These are phyloP conservation scores for Tipula vernalis DNA, from an alignment of 2,888 invertebrate species.

Conservation along the genomic window DNA sequence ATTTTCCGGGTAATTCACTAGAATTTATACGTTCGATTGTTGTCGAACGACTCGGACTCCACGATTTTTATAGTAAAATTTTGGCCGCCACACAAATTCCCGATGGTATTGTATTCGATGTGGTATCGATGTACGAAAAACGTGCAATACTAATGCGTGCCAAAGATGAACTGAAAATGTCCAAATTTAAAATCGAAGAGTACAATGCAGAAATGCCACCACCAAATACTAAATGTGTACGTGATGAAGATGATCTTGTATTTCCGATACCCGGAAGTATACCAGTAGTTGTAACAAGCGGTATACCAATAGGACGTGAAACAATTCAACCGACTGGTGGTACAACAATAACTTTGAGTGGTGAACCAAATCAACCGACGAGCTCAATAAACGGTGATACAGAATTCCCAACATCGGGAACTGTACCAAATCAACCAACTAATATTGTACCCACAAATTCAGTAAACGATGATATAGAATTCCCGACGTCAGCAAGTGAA, in stretches of 20 bases:
- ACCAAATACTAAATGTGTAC: neutral
- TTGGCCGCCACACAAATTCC: neutral
- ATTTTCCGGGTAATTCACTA: neutral
- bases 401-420: too few relatives aligned
- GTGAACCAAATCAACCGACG: too few relatives aligned
- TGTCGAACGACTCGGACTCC: neutral
- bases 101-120: neutral
- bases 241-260: neutral
- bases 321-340: neutral
- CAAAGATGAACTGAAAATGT: neutral
- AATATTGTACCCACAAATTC: too few relatives aligned
- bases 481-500: neutral
- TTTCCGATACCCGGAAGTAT: neutral
- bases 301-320: neutral
- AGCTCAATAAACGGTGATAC: too few relatives aligned
- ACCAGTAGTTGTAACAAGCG: neutral
- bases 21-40: constrained; percentile 1
- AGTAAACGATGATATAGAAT: neutral
- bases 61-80: neutral
- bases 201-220: neutral
- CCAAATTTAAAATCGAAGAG: neutral
- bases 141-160: neutral
- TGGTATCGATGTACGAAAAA: neutral
- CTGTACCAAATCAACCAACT: too few relatives aligned
- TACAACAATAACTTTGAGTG: too few relatives aligned